Evolutionary conservation across 1,140 invertebrate genomes (phyloP).

Genomic region (Popillia japonica): DNA sequence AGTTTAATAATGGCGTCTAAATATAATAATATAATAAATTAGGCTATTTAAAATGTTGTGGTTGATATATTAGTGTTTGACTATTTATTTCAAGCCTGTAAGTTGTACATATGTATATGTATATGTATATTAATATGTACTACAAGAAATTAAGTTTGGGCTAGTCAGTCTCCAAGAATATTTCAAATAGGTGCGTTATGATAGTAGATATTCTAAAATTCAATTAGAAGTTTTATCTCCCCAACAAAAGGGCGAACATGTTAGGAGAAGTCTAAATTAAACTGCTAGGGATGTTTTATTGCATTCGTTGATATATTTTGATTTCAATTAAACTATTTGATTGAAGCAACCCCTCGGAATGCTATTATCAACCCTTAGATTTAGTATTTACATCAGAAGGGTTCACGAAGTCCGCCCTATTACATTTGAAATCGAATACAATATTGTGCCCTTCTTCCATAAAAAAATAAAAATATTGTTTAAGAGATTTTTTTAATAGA

Average conservation of each 20-base stretch:
- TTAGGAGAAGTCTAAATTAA: conserved; percentile 50
- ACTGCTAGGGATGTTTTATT: conserved; percentile 47
- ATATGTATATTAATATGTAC: background rate
- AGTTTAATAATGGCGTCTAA: background rate
- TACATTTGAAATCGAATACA: conserved; percentile 26
- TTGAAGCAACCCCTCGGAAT: conserved; percentile 50
- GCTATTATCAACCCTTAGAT: conserved; percentile 48
- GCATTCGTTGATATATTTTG: conserved; percentile 50
- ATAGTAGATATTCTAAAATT: background rate
- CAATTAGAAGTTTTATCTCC: conserved; percentile 16
- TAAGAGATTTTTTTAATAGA: conserved; percentile 9
- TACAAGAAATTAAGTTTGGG: background rate
- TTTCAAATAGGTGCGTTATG: background rate
- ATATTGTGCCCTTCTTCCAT: background rate
- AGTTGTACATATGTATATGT: background rate
- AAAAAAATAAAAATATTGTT: conserved; percentile 13
- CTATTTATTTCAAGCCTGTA: background rate
- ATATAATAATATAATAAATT: too few relatives aligned
- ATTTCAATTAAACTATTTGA: conserved; percentile 51
- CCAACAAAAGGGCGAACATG: conserved; percentile 39
- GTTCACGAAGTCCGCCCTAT: conserved; percentile 33
- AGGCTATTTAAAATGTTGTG: background rate
- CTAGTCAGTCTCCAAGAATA: background rate
- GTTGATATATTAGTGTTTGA: background rate
- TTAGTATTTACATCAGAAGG: conserved; percentile 43